phyloP scores from a whole-genome alignment of 2,113 vertebrate genomes.

The Casuarius casuarius region DNA sequence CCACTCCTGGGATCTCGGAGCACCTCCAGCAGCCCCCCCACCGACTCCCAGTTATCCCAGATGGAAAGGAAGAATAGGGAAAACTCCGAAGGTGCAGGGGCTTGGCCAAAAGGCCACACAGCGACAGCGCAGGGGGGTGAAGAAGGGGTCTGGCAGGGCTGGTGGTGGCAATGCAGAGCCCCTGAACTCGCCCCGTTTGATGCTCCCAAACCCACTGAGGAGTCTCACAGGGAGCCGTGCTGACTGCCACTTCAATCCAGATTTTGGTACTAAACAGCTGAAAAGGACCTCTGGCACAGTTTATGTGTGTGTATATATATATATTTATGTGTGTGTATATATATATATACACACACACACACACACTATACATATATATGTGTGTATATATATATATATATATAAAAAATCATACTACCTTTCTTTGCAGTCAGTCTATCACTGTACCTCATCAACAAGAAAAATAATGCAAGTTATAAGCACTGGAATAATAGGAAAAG shows the following conservation, averaged over 20 bases:
- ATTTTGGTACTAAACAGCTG: not conserved
- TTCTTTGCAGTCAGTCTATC: not conserved
- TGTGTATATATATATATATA: too few species aligned
- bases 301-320: not conserved
- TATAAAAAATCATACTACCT: not conserved
- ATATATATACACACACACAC: too few species aligned
- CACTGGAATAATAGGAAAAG: not conserved
- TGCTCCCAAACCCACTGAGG: not conserved
- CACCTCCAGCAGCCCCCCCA: not conserved
- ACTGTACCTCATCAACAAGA: not conserved
- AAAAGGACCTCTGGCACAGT: not conserved
- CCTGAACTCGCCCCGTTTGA: not conserved
- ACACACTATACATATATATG: too few species aligned
- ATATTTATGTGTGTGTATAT: not conserved
- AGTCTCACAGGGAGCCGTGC: not conserved
- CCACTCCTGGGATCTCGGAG: not conserved
- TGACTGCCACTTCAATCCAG: not conserved
- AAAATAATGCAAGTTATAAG: not conserved
- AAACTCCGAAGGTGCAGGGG: not conserved
- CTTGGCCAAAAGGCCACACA: fast-evolving
- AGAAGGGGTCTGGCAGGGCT: not conserved
- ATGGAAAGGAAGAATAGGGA: not conserved
- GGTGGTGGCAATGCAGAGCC: not conserved
- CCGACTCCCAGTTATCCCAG: not conserved
- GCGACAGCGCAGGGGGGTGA: not conserved